Base-by-base conservation (phyloP, 2,113 vertebrate species). In the Poicephalus meyeri region DNA sequence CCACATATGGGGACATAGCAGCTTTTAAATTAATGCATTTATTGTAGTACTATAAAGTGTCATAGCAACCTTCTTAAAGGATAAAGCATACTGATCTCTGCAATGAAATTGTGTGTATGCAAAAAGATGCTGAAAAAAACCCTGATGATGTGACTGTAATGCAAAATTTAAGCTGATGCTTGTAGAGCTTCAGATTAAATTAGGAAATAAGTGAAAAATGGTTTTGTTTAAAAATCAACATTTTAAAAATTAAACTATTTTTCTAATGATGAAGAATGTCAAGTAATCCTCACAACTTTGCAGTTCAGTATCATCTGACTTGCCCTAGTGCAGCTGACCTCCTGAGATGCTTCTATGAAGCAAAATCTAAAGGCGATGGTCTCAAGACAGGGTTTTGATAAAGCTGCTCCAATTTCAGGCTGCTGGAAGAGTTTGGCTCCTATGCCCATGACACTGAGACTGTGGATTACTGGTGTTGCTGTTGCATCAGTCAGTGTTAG, bases 371-470 rank as follows among this genome's bases (percentile, higher is more conserved):
- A 76, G 53, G n/a, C 41, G 46, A 68, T 65, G 42, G 26, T 64
- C 10, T 68, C n/a, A 53, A 42, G 44, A 12, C 16, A 41, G 24
- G 35, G 35, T 31, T 5, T 8, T 37, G 72, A 31, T 61, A 37
- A 52, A 89, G 7, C 47, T 64, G 2, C 52, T 81, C 33, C 29
- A 4, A 0, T 74, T 83, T 68, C 46, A 64, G 55, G 68, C 46
- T 64, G 39, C 42, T 86, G 69, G 64, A 47, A 50, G 31, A 35
- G 25, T 39, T 78, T 60, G 58, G 46, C 58, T 77, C 23, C 23
- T 33, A 0, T 86, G 88, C 77, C 64, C 13, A 0, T 0, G 24
- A 25, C 29, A 6, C 55, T 11, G 61, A 69, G 49, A 2, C 0
- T 15, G 41, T 31, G 47, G 65, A 4, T 63, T 29, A 39, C 60